These are phyloP conservation scores for Myotis brandtii DNA, from an alignment of 2,113 vertebrate genomes.

Conservation along the genomic window DNA sequence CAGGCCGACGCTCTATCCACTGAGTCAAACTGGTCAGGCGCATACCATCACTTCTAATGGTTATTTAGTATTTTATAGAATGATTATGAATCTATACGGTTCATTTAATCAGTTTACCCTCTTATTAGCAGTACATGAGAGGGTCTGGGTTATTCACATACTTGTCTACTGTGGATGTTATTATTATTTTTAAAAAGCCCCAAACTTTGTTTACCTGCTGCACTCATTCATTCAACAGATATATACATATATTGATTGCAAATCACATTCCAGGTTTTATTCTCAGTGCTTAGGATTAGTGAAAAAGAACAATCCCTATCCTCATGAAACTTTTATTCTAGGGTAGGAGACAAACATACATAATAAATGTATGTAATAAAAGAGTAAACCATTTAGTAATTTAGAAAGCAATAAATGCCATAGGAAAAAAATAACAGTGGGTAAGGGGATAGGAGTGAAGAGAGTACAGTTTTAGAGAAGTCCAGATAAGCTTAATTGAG, in stretches of 20 bases:
- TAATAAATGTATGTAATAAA: not conserved
- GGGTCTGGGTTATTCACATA: not conserved
- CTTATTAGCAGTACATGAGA: not conserved
- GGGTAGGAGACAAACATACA: not conserved
- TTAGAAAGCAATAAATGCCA: not conserved
- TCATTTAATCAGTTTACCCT: not conserved
- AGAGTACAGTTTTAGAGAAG: not conserved
- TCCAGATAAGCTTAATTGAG: not conserved
- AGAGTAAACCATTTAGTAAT: not conserved
- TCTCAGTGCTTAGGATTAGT: not conserved
- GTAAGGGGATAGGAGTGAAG: not conserved
- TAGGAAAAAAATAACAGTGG: not conserved
- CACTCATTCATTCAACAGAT: not conserved
- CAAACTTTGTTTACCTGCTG: not conserved
- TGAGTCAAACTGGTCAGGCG: too few species aligned
- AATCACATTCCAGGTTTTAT: not conserved
- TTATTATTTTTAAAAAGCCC: not conserved
- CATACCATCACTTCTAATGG: not conserved
- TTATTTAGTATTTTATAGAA: not conserved
- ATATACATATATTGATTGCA: not conserved
- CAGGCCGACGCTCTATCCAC: too few species aligned
- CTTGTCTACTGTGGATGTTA: not conserved
- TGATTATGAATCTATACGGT: not conserved
- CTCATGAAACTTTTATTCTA: not conserved
- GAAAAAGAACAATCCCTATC: not conserved